Percentiles rank a stretch among this genome's conserved stretches.
phyloP scores from a whole-genome alignment of 2,888 invertebrate genomes.

The Gnatocerus cornutus region DNA sequence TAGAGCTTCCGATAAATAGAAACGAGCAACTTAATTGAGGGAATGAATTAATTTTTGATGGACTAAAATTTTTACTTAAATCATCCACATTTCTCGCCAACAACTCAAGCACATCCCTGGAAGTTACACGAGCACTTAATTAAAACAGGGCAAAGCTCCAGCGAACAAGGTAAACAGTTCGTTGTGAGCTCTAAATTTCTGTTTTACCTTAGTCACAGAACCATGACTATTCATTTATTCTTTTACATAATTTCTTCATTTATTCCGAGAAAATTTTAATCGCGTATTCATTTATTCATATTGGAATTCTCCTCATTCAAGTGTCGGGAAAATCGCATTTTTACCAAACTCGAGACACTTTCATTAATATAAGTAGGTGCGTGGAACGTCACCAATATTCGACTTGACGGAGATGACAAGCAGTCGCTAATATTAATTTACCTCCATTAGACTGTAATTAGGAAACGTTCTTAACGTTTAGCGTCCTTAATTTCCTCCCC shows the following conservation, averaged over 20 bases:
- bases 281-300: slow-evolving; percentile 8
- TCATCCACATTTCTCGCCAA: slow-evolving; percentile 12
- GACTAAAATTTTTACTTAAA: background rate
- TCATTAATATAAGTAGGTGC: slow-evolving; percentile 36
- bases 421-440: slow-evolving; percentile 59
- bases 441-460: slow-evolving; percentile 57
- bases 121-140: slow-evolving; percentile 32
- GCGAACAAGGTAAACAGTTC: slow-evolving; percentile 34
- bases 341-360: background rate
- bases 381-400: slow-evolving; percentile 50
- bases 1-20: slow-evolving; percentile 28
- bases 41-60: background rate
- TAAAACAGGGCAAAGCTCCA: slow-evolving; percentile 22
- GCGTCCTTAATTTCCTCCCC: slow-evolving; percentile 52
- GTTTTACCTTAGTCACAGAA: slow-evolving; percentile 4
- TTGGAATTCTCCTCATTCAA: slow-evolving; percentile 15
- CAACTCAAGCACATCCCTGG: slow-evolving; percentile 12
- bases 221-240: slow-evolving; percentile 29
- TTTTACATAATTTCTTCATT: slow-evolving; percentile 27
- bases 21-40: slow-evolving; percentile 35
- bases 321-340: background rate
- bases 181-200: slow-evolving; percentile 27
- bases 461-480: slow-evolving; percentile 53
- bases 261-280: slow-evolving; percentile 15
- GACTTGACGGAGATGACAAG: slow-evolving; percentile 52